Evolutionary conservation across 2,113 vertebrate species (phyloP), one percentile per base, ranked within the genome.

Genomic region (Dendropsophus ebraccatus): DNA sequence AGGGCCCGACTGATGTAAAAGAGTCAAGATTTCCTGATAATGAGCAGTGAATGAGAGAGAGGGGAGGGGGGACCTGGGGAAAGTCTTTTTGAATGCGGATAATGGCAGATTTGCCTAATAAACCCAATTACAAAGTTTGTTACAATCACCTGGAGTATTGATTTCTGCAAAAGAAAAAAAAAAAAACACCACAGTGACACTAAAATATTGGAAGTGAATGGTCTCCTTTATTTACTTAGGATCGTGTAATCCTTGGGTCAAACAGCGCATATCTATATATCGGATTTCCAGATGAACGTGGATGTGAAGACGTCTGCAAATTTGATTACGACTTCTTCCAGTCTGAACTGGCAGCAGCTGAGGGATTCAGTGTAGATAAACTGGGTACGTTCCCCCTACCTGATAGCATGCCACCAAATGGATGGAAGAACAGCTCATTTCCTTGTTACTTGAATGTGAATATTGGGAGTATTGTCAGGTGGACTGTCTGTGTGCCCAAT

Each of bases 291-390:
- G 92, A 91, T 0, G 96, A 97, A 85, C 92, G 95, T 1, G 90
- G 92, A 0, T 83, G 79, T 0, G 94, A 96, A 0, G 96, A 96
- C 87, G 88, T 93, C 92, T 93, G 91, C 88, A 93, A 91, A 86
- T 96, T 95, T 2, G 96, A 97, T 85, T 96, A 97, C 0, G 95
- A 97, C 88, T 97, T 96, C 67, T 96, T 97, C 91, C 96, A 96
- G 90, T 94, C 96, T 32, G 96, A 98, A 60, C 87, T 96, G 82
- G 96, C 95, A 2, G 94, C 93, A 0, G 94, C 92, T 0, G 95
- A 96, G 88, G 96, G 96, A 1, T 93, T 96, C 89, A 93, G 93
- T 41, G 86, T 91, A 13, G 90, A 91, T 82, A 88, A 70, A 30
- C 89, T 96, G 1, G 92, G 95, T 95, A 89, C 93, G 91, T 0